These are phyloP conservation scores for Chymomyza procnemis DNA, from an alignment of 2,888 invertebrate genomes.

Conservation along the genomic window DNA sequence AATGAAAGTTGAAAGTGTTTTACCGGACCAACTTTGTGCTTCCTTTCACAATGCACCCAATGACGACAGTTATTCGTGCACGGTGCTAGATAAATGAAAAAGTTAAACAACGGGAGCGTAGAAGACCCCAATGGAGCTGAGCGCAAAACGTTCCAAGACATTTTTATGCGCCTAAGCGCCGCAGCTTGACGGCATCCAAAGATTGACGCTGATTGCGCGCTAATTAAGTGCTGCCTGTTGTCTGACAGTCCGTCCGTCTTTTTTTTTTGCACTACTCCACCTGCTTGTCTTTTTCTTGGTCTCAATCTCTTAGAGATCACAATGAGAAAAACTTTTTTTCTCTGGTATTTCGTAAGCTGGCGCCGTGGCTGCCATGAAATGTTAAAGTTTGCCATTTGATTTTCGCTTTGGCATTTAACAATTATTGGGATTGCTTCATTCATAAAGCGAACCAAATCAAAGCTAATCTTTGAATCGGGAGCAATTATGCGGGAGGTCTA, in stretches of 20 bases:
- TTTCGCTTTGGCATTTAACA: not conserved
- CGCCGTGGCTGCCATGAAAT: constrained; percentile 3
- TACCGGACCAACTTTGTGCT: constrained; percentile 25
- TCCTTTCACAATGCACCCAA: constrained; percentile 46
- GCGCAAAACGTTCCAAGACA: not conserved
- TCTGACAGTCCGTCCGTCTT: not conserved
- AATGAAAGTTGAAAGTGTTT: constrained; percentile 51
- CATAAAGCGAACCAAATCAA: not conserved
- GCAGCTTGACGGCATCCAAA: constrained; percentile 10
- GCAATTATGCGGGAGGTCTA: not conserved
- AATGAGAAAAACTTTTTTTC: not conserved
- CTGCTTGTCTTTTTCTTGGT: constrained; percentile 4
- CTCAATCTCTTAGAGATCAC: not conserved
- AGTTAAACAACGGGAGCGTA: constrained; percentile 19
- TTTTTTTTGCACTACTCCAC: constrained; percentile 15
- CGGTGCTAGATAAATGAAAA: constrained; percentile 14
- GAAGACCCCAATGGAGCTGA: constrained; percentile 6
- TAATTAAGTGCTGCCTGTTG: constrained; percentile 28
- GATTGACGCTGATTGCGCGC: constrained; percentile 38
- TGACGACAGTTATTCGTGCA: constrained; percentile 26
- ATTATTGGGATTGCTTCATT: not conserved
- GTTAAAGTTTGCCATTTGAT: constrained; percentile 22
- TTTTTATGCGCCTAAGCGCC: not conserved
- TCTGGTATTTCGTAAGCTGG: not conserved
- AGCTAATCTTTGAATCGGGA: not conserved